A percentile compares a stretch with the other conserved stretches of the same genome.
Conservation (phyloP, 2,113 vertebrate species). For the Numenius arquata region DNA sequence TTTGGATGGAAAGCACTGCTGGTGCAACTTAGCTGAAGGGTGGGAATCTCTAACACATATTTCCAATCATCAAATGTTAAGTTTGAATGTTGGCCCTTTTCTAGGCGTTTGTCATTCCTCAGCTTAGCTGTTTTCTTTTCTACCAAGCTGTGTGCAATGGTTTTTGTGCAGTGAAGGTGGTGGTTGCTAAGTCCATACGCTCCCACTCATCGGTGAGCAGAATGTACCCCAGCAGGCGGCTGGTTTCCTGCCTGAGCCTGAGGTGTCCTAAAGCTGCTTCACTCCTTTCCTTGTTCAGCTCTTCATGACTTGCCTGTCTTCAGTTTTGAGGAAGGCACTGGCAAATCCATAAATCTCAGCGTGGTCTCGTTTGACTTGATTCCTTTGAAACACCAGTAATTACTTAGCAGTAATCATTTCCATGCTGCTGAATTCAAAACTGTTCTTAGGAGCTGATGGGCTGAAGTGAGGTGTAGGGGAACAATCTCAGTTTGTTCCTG, state of each 20-base stretch:
- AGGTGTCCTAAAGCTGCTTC: not conserved
- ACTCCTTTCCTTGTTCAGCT: not conserved
- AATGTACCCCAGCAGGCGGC: not conserved
- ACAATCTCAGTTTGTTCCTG: not conserved
- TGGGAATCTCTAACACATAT: not conserved
- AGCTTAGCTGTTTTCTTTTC: not conserved
- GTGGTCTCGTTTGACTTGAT: not conserved
- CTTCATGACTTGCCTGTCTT: not conserved
- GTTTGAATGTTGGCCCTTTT: not conserved
- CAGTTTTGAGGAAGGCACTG: not conserved
- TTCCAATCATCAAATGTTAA: not conserved
- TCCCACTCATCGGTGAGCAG: not conserved
- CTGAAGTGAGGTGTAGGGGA: not conserved
- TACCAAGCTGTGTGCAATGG: not conserved
- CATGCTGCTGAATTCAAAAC: not conserved
- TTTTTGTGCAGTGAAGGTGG: not conserved
- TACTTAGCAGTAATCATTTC: not conserved
- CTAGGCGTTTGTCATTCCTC: not conserved
- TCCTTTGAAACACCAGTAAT: not conserved
- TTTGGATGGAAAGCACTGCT: not conserved
- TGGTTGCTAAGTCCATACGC: not conserved
- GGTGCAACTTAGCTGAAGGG: not conserved
- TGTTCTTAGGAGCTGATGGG: not conserved
- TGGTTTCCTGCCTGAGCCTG: not conserved
- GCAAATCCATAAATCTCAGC: not conserved